Percentiles rank a stretch among this genome's conserved stretches.
phyloP scores from a whole-genome alignment of 2,113 vertebrate genomes.

The Oreochromis aureus region DNA sequence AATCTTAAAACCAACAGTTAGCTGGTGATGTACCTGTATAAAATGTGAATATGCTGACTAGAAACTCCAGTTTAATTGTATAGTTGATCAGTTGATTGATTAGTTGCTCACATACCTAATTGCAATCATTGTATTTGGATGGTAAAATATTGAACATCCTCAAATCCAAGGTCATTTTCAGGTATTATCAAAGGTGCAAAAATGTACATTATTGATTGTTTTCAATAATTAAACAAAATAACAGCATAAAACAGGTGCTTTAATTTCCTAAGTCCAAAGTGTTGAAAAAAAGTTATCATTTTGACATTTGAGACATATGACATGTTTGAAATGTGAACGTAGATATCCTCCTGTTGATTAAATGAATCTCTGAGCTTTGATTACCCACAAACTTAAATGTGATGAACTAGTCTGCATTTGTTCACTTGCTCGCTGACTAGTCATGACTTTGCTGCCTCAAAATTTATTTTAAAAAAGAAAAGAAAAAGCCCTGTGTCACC shows the following conservation, averaged over 20 bases:
- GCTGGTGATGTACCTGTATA: not conserved
- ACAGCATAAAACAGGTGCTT: not conserved
- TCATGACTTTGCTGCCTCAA: constrained; percentile 4
- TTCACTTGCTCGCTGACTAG: not conserved
- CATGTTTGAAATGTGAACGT: not conserved
- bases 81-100: not conserved
- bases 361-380: not conserved
- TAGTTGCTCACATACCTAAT: not conserved
- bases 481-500: not conserved
- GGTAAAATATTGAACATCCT: not conserved
- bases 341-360: not conserved
- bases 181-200: not conserved
- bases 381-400: not conserved
- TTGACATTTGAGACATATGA: not conserved
- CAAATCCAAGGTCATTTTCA: not conserved
- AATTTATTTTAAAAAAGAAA: not conserved
- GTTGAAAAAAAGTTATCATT: not conserved
- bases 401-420: not conserved
- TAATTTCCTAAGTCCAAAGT: not conserved
- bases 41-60: not conserved
- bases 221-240: not conserved
- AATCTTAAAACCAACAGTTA: not conserved
- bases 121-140: not conserved
- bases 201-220: not conserved
- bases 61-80: not conserved